phyloP scores from a whole-genome alignment of 1,140 invertebrate species.

The Mesaphorura yosii region DNA sequence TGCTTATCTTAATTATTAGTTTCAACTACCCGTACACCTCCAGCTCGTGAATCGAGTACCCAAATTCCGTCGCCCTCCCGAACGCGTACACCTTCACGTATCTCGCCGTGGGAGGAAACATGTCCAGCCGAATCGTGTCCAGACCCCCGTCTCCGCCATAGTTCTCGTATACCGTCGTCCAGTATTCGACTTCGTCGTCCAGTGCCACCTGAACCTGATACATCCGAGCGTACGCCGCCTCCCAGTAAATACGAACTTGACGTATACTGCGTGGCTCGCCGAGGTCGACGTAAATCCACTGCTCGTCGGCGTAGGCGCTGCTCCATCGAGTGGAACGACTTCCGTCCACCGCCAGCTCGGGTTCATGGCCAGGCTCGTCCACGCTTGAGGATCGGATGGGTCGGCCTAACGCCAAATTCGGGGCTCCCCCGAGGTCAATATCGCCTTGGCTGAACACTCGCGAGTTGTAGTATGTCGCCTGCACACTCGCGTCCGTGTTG shows the following conservation, averaged over 20 bases:
- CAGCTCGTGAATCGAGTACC: conserved; percentile 15
- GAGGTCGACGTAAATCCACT: conserved; percentile 19
- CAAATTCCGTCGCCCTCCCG: conserved; percentile 9
- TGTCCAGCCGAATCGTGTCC: not conserved
- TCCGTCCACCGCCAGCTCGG: conserved; percentile 10
- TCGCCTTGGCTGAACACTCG: conserved; percentile 8
- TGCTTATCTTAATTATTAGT: too few relatives aligned
- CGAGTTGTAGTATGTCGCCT: conserved; percentile 6
- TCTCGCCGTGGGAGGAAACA: not conserved
- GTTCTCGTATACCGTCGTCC: conserved; percentile 18
- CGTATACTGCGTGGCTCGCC: not conserved
- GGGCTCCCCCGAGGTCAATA: too few relatives aligned
- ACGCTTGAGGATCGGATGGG: not conserved
- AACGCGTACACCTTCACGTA: conserved; percentile 17
- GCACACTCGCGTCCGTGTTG: conserved; percentile 10
- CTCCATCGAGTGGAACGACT: conserved; percentile 2
- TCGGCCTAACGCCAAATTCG: conserved; percentile 8
- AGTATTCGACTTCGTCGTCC: not conserved
- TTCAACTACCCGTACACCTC: conserved; percentile 18
- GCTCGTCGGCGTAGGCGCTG: not conserved
- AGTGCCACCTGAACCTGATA: conserved; percentile 15
- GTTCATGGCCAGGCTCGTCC: not conserved
- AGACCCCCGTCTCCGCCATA: conserved; percentile 15
- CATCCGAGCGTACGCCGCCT: conserved; percentile 11
- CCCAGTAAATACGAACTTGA: conserved; percentile 9